phyloP scores from a whole-genome alignment of 2,888 invertebrate species.

The Cordylochernes scorpioides region DNA sequence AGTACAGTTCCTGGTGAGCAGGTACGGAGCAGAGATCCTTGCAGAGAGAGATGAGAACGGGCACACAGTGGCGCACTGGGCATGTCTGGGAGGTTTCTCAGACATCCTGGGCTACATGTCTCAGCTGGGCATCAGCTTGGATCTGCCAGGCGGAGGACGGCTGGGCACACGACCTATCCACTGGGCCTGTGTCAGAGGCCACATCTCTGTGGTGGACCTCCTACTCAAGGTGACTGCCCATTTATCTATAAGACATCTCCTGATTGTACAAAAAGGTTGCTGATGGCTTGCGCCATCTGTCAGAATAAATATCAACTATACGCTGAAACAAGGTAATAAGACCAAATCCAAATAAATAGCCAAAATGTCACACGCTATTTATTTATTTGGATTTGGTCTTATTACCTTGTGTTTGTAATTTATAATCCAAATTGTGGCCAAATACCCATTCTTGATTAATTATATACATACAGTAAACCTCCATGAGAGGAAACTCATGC shows the following conservation, averaged over 20 bases:
- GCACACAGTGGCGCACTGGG: slow-evolving; percentile 79
- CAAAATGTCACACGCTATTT: no score
- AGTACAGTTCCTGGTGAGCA: slow-evolving; percentile 55
- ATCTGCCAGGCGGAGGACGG: slow-evolving; percentile 57
- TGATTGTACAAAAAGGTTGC: no score
- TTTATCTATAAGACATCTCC: background rate
- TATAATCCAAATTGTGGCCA: no score
- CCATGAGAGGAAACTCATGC: no score
- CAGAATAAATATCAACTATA: no score
- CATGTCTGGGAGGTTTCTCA: slow-evolving; percentile 62
- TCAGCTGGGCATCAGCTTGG: slow-evolving; percentile 52
- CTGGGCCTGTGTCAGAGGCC: slow-evolving; percentile 79
- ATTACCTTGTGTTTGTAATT: no score
- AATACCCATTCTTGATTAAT: no score
- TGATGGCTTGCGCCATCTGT: no score
- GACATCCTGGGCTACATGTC: slow-evolving; percentile 60
- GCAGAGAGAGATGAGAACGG: slow-evolving; percentile 66
- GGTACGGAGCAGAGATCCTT: slow-evolving; percentile 39
- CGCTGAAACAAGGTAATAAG: no score
- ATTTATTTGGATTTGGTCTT: no score
- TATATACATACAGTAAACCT: no score
- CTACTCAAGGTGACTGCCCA: slow-evolving; percentile 25
- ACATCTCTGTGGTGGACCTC: slow-evolving; percentile 57
- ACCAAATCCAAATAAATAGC: no score
- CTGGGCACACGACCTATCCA: slow-evolving; percentile 73